Base-by-base conservation (phyloP, 2,888 invertebrate genomes). In the Drosophila meridionalis region DNA sequence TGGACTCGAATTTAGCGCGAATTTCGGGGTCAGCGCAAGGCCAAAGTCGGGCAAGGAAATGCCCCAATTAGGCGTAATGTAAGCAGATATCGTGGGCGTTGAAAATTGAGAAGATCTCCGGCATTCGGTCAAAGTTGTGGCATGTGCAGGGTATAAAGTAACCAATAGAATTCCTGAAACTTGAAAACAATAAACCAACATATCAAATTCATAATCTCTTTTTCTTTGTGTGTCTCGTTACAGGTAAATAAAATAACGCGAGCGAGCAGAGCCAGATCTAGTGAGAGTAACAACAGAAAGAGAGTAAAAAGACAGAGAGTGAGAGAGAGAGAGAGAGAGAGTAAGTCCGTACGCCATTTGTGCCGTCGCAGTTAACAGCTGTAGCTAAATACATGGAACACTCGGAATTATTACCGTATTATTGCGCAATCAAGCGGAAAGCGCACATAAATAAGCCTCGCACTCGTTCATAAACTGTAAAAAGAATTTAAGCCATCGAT, bases 41-140 rank as follows among this genome's bases (percentile, higher is more conserved):
- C 66, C 66, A 48, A 65, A 45, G 43, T 20, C 20, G 20, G 20
- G 47, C 36, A 52, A 47, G 57, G 34, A 40, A 48, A 32, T 69
- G 78, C 56, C 69, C 68, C 60, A 68, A 82, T 87, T 84, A 87
- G 76, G 72, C 61, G 45, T 84, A 87, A 84, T 78, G 85, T 84
- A 84, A 84, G 75, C 12, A 69, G 82, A 84, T 84, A 82, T 72
- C 69, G 69, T 69, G 73, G 76, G 79, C 69, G 58, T 64, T 69
- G 79, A 67, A 82, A 82, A 34, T 32, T 40, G 72, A 82, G 75
- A 68, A 69, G 50, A 34, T 57, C 30, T 66, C 58, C 14, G 66
- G 8, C 12, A 32, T 53, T 32, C 64, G 20, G 20, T 66, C 42
- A 52, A 50, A 2, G 52, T 53, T 62, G 56, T 55, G 58, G 56